A percentile compares a stretch with the other conserved stretches of the same genome.
Conservation (phyloP, 1,140 invertebrate species). For the Patella vulgata region DNA sequence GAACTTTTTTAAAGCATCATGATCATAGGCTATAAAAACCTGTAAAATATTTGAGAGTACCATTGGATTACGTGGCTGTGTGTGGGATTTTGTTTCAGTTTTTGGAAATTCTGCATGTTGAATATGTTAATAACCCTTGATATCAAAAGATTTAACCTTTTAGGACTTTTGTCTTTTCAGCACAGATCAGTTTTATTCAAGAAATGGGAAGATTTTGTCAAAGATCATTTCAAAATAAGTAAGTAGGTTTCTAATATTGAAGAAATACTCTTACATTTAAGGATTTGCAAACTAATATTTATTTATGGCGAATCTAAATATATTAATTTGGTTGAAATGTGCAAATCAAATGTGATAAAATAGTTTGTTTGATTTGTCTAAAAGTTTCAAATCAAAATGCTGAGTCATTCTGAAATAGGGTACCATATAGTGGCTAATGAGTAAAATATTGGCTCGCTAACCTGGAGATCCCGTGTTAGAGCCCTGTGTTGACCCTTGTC, state of each 20-base stretch:
- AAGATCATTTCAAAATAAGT: background rate
- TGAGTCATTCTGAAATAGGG: no score
- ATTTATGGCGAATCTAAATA: background rate
- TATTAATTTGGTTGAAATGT: background rate
- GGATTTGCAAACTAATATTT: background rate
- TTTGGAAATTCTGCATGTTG: no score
- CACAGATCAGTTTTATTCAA: conserved; percentile 30
- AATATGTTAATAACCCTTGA: background rate
- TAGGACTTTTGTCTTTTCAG: conserved; percentile 18
- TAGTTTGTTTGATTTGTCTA: background rate
- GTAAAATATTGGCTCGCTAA: no score
- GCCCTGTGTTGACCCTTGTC: no score
- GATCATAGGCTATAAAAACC: background rate
- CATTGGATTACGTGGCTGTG: background rate
- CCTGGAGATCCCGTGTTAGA: no score
- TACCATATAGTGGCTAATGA: no score
- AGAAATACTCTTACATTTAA: background rate
- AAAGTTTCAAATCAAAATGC: background rate
- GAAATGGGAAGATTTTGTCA: conserved; percentile 23
- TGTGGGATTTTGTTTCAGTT: background rate
- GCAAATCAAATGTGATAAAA: background rate
- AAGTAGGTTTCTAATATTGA: background rate
- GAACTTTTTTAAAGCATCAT: background rate
- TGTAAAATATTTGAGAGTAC: background rate
- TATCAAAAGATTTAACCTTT: background rate